phyloP scores from a whole-genome alignment of 2,888 invertebrate species.

The Macaria liturata region DNA sequence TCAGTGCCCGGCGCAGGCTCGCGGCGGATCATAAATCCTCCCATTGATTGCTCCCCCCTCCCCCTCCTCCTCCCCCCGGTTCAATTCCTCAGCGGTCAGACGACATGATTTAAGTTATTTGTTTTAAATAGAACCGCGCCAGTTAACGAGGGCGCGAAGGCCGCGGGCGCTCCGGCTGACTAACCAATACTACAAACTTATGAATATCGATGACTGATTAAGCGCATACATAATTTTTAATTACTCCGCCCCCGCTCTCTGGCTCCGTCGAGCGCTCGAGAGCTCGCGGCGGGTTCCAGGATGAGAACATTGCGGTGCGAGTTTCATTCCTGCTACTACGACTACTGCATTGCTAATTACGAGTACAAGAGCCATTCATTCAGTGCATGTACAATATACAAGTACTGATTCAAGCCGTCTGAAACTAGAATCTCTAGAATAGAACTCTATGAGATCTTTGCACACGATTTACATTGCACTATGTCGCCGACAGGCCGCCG shows the following conservation, averaged over 20 bases:
- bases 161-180: conserved; percentile 50
- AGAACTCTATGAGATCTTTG: too few relatives aligned
- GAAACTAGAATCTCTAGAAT: too few relatives aligned
- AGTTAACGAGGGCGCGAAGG: conserved; percentile 36
- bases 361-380: too few relatives aligned
- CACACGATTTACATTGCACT: too few relatives aligned
- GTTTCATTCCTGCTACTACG: too few relatives aligned
- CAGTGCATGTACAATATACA: too few relatives aligned
- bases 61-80: conserved; percentile 46
- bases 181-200: conserved; percentile 44
- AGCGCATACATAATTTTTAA: conserved; percentile 40
- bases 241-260: not conserved
- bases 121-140: conserved; percentile 62
- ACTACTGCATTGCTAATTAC: too few relatives aligned
- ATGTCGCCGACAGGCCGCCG: too few relatives aligned
- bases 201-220: conserved; percentile 48
- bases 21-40: conserved; percentile 59
- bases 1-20: conserved; percentile 6
- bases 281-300: too few relatives aligned
- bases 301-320: too few relatives aligned
- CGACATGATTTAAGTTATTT: conserved; percentile 72
- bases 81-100: conserved; percentile 41
- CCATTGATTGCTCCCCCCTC: conserved; percentile 67
- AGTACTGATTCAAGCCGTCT: too few relatives aligned
- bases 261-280: too few relatives aligned